phyloP scores from a whole-genome alignment of 2,113 vertebrate genomes.

The Brachyhypopomus occidentalis region DNA sequence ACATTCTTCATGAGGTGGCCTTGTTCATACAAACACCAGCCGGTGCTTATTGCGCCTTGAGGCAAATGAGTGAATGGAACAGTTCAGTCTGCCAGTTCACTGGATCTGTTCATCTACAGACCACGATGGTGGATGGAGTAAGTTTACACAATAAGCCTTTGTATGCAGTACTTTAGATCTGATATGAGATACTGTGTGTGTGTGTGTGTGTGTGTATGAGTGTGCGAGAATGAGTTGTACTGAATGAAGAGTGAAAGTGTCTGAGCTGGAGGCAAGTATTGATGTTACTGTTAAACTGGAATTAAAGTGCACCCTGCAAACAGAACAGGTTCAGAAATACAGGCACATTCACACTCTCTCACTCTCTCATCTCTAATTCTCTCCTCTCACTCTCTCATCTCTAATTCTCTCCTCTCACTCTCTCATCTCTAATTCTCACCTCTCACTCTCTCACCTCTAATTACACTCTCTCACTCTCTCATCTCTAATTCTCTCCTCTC shows the following conservation, averaged over 20 bases:
- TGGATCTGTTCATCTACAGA: too few species aligned
- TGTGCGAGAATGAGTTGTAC: neutral
- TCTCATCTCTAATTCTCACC: neutral
- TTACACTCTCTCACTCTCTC: neutral
- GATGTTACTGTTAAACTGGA: conserved; percentile 10
- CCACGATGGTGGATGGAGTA: too few species aligned
- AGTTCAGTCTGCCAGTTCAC: neutral
- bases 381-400: neutral
- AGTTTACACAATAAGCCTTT: too few species aligned
- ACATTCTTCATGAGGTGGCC: too few species aligned
- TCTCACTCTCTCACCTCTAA: neutral
- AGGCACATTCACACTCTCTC: neutral
- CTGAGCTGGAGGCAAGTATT: conserved; percentile 7
- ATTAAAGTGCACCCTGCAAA: conserved; percentile 10
- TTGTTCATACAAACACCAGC: too few species aligned
- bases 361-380: neutral
- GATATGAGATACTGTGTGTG: too few species aligned
- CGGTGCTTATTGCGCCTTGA: too few species aligned
- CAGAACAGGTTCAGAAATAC: neutral
- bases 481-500: neutral
- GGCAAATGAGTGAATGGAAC: neutral
- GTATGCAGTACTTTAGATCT: too few species aligned
- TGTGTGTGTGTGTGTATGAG: neutral
- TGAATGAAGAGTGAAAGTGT: neutral
- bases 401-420: neutral